Evolutionary conservation across 2,888 invertebrate genomes (phyloP), one percentile per base, ranked within the genome.

Genomic region (Carabus problematicus): DNA sequence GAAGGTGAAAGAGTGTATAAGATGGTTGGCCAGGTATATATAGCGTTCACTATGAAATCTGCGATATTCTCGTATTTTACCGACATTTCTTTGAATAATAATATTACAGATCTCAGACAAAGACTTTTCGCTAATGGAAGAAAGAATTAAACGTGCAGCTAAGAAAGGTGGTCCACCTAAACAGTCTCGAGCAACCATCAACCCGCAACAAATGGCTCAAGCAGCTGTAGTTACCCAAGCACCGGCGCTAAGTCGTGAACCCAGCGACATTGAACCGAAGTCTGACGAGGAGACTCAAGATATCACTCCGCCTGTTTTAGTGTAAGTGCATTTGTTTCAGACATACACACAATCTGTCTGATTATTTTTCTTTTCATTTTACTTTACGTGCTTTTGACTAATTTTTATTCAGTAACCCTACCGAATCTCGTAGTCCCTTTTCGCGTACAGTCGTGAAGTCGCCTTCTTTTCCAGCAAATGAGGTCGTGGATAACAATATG

Each of bases 1-100:
- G 91, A 95, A 72, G 97, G 97, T 0, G 98, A 98, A 76, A 91
- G 88, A 79, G 86, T 98, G 0, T 95, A 92, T 82, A 97, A 96
- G 84, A 88, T 94, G 82, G 90, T 97, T 74, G 97, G 97, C 71
- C 91, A 93, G 84, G 91, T 95, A 75, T 78, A 82, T 77, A 61
- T 43, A 47, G 49, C 64, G 66, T 42, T 43, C 52, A 58, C 43
- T 18, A 9, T n/a, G n/a, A n/a, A n/a, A n/a, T n/a, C n/a, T n/a
- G n/a, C n/a, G n/a, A n/a, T n/a, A n/a, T n/a, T n/a, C 6, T 29
- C 6, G 3, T 29, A 29, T 29, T 29, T 29, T 2, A 3, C 3
- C 6, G 29, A 29, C 29, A 29, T 6, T 29, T 52, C 62, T 69
- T 62, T 59, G 16, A 75, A 19, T 18, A 61, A n/a, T 8, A 39